A percentile compares a stretch with the other conserved stretches of the same genome.
Conservation (phyloP, 2,888 invertebrate species). For the Julus scanicus region DNA sequence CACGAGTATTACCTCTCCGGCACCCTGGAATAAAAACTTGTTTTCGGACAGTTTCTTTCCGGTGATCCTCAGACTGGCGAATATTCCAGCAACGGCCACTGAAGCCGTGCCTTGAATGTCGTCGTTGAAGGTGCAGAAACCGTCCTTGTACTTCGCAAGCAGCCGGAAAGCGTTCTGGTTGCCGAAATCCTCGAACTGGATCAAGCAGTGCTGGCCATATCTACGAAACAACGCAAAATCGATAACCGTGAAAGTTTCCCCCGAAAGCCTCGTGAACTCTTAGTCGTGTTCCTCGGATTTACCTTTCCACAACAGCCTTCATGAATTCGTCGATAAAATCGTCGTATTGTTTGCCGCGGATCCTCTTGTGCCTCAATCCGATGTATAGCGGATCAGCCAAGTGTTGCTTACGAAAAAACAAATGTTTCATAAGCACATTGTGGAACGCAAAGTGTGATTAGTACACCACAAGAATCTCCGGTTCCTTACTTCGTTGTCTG, state of each 20-base stretch:
- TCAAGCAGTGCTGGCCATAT: conserved; percentile 69
- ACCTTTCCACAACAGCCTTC: conserved; percentile 80
- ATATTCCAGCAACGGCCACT: conserved; percentile 92
- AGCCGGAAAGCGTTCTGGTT: conserved; percentile 96
- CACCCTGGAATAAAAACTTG: conserved; percentile 92
- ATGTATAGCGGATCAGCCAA: conserved; percentile 95
- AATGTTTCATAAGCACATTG: not conserved
- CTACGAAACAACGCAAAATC: conserved; percentile 62
- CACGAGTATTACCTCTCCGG: conserved; percentile 81
- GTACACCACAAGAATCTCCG: not conserved
- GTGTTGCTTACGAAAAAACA: conserved; percentile 66
- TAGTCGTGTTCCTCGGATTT: conserved; percentile 23
- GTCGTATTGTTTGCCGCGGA: conserved; percentile 87
- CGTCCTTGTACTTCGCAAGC: conserved; percentile 86
- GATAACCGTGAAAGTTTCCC: not conserved
- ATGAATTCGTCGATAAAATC: conserved; percentile 98
- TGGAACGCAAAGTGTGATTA: not conserved
- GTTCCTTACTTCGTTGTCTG: conserved; percentile 79
- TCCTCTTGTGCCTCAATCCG: conserved; percentile 86
- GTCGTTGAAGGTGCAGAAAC: conserved; percentile 97
- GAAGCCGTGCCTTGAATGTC: conserved; percentile 96
- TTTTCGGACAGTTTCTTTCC: conserved; percentile 84
- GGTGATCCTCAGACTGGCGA: conserved; percentile 87
- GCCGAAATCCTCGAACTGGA: conserved; percentile 98
- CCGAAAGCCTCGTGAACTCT: not conserved